Evolutionary conservation across 2,113 vertebrate species (phyloP).

Genomic region (Gulo gulo): DNA sequence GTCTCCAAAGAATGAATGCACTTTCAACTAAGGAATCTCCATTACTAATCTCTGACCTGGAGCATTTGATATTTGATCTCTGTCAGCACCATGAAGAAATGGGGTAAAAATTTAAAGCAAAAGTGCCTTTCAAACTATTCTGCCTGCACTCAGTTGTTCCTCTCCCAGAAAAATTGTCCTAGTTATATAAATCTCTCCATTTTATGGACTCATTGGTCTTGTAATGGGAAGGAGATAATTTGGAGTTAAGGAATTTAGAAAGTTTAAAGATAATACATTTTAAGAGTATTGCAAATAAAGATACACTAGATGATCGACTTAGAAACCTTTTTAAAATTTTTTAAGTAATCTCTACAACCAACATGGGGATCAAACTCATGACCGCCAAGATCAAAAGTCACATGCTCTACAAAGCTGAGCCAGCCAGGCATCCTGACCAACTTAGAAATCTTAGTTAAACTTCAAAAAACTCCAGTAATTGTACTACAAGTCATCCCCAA

Average conservation of each 20-base stretch:
- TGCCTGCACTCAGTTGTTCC: not conserved
- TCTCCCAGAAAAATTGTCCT: constrained; percentile 39
- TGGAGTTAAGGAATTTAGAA: constrained; percentile 31
- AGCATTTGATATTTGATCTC: constrained; percentile 12
- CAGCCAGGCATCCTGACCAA: not conserved
- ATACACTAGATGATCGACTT: not conserved
- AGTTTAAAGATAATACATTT: constrained; percentile 24
- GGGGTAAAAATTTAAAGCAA: constrained; percentile 26
- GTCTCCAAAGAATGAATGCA: not conserved
- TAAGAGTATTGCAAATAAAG: not conserved
- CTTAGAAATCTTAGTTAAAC: not conserved
- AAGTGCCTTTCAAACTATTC: constrained; percentile 9
- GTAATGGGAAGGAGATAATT: not conserved
- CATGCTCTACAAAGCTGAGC: not conserved
- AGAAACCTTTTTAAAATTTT: not conserved
- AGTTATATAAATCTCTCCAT: not conserved
- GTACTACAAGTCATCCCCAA: not conserved
- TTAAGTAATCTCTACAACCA: not conserved
- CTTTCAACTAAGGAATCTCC: constrained; percentile 7
- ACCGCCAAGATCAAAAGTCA: not conserved
- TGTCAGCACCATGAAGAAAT: not conserved
- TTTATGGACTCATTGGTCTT: constrained; percentile 24
- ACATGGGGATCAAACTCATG: not conserved
- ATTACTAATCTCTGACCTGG: not conserved
- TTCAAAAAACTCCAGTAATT: constrained; percentile 10